Conservation (phyloP, 2,113 vertebrate genomes). For the Scomber colias region DNA sequence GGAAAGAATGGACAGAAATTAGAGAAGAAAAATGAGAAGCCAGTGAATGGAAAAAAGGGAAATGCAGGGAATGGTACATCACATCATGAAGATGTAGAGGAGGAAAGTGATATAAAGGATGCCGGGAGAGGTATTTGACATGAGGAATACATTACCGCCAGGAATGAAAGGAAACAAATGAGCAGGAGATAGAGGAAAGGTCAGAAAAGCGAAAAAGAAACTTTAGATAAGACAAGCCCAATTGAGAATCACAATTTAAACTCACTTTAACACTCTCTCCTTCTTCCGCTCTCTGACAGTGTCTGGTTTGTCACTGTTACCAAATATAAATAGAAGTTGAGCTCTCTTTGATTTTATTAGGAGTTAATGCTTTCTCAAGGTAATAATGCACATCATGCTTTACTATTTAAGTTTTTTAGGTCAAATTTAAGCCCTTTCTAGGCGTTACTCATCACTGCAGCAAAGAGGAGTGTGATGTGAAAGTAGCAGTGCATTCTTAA, state of each 20-base stretch:
- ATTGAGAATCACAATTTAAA: constrained; percentile 43
- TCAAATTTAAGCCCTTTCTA: neutral
- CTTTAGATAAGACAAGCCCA: constrained; percentile 47
- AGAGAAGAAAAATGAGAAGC: constrained; percentile 58
- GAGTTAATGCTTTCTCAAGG: constrained; percentile 1
- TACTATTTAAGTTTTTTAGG: neutral
- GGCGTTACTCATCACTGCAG: neutral
- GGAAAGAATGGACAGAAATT: constrained; percentile 54
- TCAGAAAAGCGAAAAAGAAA: constrained; percentile 57
- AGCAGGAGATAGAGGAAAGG: constrained; percentile 44
- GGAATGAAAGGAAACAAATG: constrained; percentile 61
- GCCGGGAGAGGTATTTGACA: constrained; percentile 37
- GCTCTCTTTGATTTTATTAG: constrained; percentile 9
- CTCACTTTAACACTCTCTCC: constrained; percentile 13
- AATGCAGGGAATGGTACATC: constrained; percentile 35
- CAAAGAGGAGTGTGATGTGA: neutral
- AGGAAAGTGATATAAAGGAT: constrained; percentile 50
- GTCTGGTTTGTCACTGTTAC: constrained; percentile 26
- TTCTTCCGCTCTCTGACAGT: neutral
- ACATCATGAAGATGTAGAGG: constrained; percentile 34
- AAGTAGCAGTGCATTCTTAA: neutral
- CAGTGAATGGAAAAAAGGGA: constrained; percentile 45
- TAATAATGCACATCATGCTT: neutral
- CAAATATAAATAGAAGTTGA: constrained; percentile 24
- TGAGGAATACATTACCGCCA: constrained; percentile 56